phyloP scores from a whole-genome alignment of 2,113 vertebrate species.

The Vanacampus margaritifer region DNA sequence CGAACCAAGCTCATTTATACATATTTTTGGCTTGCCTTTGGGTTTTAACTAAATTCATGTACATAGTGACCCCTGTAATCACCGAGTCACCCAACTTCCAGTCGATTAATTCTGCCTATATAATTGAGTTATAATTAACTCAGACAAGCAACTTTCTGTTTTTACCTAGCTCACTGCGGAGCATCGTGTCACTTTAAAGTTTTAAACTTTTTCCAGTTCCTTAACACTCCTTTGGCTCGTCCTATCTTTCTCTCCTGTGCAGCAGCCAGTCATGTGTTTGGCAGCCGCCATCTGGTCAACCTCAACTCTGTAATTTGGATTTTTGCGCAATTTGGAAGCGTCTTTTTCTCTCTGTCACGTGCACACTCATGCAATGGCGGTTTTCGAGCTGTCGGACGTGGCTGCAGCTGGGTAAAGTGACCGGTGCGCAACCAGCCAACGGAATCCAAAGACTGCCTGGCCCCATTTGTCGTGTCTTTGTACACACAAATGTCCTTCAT shows the following conservation, averaged over 20 bases:
- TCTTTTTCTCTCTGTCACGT: slow-evolving; percentile 4
- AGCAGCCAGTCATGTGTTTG: slow-evolving; percentile 26
- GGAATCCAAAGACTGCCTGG: background rate
- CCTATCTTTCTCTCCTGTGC: slow-evolving; percentile 3
- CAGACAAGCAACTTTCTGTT: background rate
- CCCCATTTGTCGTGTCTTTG: background rate
- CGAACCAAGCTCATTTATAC: background rate
- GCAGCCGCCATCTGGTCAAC: slow-evolving; percentile 13
- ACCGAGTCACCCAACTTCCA: background rate
- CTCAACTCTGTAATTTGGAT: slow-evolving; percentile 5
- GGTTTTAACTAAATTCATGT: background rate
- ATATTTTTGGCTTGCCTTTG: background rate
- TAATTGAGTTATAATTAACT: background rate
- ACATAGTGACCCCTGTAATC: background rate
- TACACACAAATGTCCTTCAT: background rate
- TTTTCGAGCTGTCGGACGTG: background rate
- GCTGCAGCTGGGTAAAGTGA: slow-evolving; percentile 9
- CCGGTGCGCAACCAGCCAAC: slow-evolving; percentile 1
- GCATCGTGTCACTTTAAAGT: background rate
- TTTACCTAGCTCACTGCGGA: background rate
- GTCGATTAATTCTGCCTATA: background rate
- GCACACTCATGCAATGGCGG: background rate
- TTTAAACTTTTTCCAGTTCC: slow-evolving; percentile 31
- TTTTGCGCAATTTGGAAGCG: background rate
- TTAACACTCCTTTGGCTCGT: slow-evolving; percentile 17